phyloP scores from a whole-genome alignment of 2,797 vertebrate species.

The Denticeps clupeoides region DNA sequence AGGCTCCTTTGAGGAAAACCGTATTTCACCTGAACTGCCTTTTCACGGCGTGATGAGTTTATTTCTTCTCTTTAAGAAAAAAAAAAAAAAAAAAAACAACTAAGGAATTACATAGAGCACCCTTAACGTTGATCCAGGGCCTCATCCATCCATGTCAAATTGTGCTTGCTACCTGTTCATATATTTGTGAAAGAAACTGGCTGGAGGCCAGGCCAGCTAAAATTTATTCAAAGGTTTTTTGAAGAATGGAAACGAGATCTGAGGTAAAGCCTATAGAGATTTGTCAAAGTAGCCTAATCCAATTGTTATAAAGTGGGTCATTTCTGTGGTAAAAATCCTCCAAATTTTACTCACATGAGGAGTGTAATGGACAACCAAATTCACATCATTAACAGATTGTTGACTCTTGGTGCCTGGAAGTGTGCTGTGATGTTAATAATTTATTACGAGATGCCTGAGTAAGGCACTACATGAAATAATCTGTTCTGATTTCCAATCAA shows the following conservation, averaged over 20 bases:
- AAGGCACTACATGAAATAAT: background rate
- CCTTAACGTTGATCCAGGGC: background rate
- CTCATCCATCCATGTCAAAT: background rate
- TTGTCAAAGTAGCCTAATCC: conserved; percentile 9
- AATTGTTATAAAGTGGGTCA: conserved; percentile 1
- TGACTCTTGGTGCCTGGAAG: background rate
- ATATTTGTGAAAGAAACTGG: conserved; percentile 2
- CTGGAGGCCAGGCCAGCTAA: background rate
- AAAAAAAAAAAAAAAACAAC: background rate
- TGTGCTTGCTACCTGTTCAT: background rate
- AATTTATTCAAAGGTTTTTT: background rate
- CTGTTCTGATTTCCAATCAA: background rate
- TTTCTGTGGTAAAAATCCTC: background rate
- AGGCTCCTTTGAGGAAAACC: background rate
- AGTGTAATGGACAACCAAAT: too few relatives aligned
- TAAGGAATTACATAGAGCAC: background rate
- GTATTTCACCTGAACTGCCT: too few relatives aligned
- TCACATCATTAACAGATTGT: background rate
- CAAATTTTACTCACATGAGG: too few relatives aligned
- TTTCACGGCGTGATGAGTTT: too few relatives aligned
- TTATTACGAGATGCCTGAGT: background rate
- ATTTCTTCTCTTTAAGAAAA: too few relatives aligned
- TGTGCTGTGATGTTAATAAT: background rate
- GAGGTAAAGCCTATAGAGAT: conserved; percentile 1
- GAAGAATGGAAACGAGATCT: background rate